Evolutionary conservation across 1,140 invertebrate genomes (phyloP).

Genomic region (Diplogasteroides magnus): DNA sequence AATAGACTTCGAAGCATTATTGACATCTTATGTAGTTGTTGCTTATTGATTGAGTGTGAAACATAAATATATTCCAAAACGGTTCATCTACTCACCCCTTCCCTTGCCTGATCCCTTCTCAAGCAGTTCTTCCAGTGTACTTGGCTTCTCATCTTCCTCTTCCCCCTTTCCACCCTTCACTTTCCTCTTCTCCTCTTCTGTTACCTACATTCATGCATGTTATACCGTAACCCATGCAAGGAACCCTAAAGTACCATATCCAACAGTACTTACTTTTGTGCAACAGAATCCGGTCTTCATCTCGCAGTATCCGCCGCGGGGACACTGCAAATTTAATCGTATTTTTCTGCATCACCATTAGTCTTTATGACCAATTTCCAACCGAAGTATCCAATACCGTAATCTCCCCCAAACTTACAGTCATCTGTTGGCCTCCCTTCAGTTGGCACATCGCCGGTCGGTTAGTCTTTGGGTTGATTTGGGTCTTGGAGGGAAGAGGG

Average conservation of each 20-base stretch:
- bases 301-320: constrained; percentile 33
- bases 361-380: neutral
- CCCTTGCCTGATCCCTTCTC: neutral
- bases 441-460: constrained; percentile 40
- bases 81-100: neutral
- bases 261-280: constrained; percentile 5
- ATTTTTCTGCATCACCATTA: constrained; percentile 1
- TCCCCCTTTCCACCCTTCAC: neutral
- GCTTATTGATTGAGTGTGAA: too few species aligned
- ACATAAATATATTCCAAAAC: too few species aligned
- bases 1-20: too few species aligned
- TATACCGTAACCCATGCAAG: too few species aligned
- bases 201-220: neutral
- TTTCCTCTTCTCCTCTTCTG: neutral
- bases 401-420: neutral
- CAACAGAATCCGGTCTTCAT: constrained; percentile 43
- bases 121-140: neutral
- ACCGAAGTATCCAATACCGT: too few species aligned
- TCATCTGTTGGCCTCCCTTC: neutral
- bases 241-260: neutral
- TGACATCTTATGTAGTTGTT: too few species aligned
- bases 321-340: constrained; percentile 30
- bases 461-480: constrained; percentile 38
- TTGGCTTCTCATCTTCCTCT: constrained; percentile 15
- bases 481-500: constrained; percentile 36